phyloP scores from a whole-genome alignment of 2,113 vertebrate species.

The Dasyornis broadbenti region DNA sequence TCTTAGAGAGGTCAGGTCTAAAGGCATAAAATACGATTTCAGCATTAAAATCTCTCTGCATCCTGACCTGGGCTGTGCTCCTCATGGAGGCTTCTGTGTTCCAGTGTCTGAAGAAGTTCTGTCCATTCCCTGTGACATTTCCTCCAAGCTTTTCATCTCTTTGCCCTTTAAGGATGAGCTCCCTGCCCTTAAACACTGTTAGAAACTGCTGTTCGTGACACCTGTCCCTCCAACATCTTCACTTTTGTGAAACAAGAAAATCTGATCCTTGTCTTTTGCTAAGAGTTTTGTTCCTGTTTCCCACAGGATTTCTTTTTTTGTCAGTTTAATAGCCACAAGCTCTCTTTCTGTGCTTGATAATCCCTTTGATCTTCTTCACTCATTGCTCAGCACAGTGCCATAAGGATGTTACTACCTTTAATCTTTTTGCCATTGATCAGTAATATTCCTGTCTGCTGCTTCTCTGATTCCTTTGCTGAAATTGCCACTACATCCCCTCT shows the following conservation, averaged over 20 bases:
- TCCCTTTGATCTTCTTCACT: constrained; percentile 41
- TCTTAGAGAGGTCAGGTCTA: background rate
- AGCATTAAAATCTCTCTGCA: background rate
- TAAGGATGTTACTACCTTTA: constrained; percentile 36
- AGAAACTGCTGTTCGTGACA: background rate
- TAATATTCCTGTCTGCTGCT: constrained; percentile 19
- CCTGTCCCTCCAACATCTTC: background rate
- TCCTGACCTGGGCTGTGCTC: background rate
- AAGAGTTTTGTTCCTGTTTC: constrained; percentile 24
- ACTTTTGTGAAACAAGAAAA: constrained; percentile 13
- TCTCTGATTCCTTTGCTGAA: background rate
- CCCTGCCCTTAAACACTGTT: background rate
- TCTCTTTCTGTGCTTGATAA: constrained; percentile 7
- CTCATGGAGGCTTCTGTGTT: accelerated
- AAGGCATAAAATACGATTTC: background rate
- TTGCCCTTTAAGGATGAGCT: background rate
- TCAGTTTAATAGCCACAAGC: constrained; percentile 43
- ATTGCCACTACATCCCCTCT: background rate
- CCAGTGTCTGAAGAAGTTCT: background rate
- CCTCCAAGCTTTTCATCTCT: background rate
- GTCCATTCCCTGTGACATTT: background rate
- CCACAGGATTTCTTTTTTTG: background rate
- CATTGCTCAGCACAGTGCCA: constrained; percentile 12
- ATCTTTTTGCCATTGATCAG: constrained; percentile 48
- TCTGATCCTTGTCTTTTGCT: background rate